phyloP scores from a whole-genome alignment of 2,113 vertebrate genomes.

The Nipponia nippon region DNA sequence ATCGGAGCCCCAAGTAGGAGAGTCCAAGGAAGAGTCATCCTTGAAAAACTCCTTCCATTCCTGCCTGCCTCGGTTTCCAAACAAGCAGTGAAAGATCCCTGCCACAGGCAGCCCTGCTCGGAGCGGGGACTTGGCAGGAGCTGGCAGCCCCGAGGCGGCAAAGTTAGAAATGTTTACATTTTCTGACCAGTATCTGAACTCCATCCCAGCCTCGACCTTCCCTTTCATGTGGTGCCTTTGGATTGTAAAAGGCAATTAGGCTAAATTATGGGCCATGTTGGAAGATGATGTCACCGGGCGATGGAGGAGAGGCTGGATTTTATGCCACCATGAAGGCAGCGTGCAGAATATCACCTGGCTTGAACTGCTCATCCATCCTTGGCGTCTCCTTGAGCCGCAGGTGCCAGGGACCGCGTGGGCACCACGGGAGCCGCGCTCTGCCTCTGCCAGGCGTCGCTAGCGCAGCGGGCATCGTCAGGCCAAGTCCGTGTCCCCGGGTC shows the following conservation, averaged over 20 bases:
- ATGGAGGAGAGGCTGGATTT: not conserved
- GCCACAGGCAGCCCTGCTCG: constrained; percentile 39
- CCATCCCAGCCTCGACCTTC: constrained; percentile 36
- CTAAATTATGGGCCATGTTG: constrained; percentile 7
- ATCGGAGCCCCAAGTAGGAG: constrained; percentile 53
- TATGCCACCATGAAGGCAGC: not conserved
- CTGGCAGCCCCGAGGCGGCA: constrained; percentile 35
- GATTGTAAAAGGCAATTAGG: constrained; percentile 34
- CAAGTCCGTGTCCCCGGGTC: not conserved
- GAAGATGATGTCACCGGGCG: constrained; percentile 24
- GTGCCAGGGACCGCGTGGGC: not conserved
- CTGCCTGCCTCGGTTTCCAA: constrained; percentile 62
- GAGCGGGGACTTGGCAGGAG: constrained; percentile 60
- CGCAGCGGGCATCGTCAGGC: not conserved
- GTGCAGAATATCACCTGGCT: not conserved
- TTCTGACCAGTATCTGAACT: constrained; percentile 60
- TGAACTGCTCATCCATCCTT: not conserved
- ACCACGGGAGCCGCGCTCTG: not conserved
- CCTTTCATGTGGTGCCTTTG: constrained; percentile 62
- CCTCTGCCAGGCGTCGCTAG: not conserved
- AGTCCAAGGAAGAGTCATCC: constrained; percentile 59
- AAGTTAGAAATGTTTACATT: constrained; percentile 41
- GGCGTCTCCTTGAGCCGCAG: not conserved
- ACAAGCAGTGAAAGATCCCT: constrained; percentile 43
- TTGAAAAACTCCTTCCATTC: constrained; percentile 71